Evolutionary conservation across 2,797 vertebrate species (phyloP).

Genomic region (Silurus lanzhouensis): DNA sequence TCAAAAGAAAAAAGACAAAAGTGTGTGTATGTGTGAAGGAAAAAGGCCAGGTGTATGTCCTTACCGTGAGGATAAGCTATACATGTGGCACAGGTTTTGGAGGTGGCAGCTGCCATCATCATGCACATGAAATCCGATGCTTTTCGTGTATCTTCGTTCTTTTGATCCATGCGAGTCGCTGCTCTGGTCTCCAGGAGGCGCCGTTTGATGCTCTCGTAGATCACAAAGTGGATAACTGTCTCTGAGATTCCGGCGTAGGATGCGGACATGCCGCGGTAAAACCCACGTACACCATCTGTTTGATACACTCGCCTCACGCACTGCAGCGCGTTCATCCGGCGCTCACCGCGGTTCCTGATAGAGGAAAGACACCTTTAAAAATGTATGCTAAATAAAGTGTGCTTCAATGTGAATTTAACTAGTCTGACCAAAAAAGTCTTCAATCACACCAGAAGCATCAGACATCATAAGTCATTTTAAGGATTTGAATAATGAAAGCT

Average conservation of each 20-base stretch:
- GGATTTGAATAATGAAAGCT: not conserved
- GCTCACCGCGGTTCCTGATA: conserved; percentile 87
- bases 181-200: conserved; percentile 83
- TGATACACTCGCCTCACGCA: conserved; percentile 90
- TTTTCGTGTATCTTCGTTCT: conserved; percentile 84
- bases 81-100: conserved; percentile 94
- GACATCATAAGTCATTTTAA: not conserved
- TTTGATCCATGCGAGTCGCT: conserved; percentile 80
- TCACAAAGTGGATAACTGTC: conserved; percentile 98
- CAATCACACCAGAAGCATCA: not conserved
- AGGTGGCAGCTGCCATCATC: conserved; percentile 98
- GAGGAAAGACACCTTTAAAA: not conserved
- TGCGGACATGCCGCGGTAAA: conserved; percentile 97
- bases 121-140: conserved; percentile 92
- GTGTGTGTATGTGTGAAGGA: not conserved
- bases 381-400: no score
- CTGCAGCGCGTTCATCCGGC: conserved; percentile 88
- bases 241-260: conserved; percentile 98
- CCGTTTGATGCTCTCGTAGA: conserved; percentile 97
- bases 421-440: not conserved
- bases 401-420: not conserved
- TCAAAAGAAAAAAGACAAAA: no score
- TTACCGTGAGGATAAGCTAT: conserved; percentile 96
- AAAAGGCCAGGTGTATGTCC: conserved; percentile 42
- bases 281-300: conserved; percentile 88